Conservation (phyloP, 2,797 vertebrate species). For the Tolypeutes matacus region DNA sequence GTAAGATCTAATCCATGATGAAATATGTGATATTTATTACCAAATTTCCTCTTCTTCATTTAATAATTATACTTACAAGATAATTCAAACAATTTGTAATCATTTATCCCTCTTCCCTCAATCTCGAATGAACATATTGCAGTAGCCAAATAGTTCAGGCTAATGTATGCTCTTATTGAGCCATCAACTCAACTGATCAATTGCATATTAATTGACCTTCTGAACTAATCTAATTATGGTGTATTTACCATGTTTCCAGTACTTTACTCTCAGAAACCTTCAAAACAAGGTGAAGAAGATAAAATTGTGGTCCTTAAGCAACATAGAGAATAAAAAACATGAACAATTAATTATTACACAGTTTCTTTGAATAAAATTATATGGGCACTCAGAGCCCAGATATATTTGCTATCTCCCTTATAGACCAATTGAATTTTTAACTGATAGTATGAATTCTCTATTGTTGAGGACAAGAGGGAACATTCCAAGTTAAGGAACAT, state of each 20-base stretch:
- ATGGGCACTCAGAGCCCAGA: not conserved
- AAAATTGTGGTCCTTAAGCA: not conserved
- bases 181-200: not conserved
- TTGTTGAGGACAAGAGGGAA: not conserved
- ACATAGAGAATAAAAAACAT: not conserved
- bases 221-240: not conserved
- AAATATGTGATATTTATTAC: slow-evolving; percentile 67
- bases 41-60: slow-evolving; percentile 46
- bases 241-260: not conserved
- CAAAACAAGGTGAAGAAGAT: not conserved
- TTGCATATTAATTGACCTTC: no score
- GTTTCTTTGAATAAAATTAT: not conserved
- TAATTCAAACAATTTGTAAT: slow-evolving; percentile 65
- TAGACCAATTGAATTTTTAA: not conserved
- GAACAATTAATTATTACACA: not conserved
- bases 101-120: slow-evolving; percentile 8
- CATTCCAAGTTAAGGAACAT: not conserved
- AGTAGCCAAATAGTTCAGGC: slow-evolving; percentile 36
- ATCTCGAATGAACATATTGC: not conserved
- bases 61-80: slow-evolving; percentile 60
- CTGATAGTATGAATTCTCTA: not conserved
- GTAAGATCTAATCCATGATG: slow-evolving; percentile 58
- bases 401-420: not conserved
- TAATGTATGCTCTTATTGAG: not conserved
- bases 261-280: not conserved